Base-by-base conservation (phyloP, 2,888 invertebrate genomes). In the Agrypnus murinus region DNA sequence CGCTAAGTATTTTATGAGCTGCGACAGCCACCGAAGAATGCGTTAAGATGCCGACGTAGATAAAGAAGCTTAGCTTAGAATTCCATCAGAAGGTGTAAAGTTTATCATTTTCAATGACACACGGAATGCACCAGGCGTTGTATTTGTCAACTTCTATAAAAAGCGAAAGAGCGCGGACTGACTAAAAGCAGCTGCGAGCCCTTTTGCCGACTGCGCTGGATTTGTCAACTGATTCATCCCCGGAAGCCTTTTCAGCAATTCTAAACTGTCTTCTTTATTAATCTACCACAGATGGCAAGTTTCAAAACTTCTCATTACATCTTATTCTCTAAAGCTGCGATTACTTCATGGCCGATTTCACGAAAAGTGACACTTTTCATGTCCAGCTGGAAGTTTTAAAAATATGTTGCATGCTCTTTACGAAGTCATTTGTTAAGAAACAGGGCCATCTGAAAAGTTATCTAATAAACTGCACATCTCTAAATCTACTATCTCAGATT, bases 71-170 rank as follows among this genome's bases (percentile, higher is more conserved):
- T 77, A 77, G 68, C 70, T 62, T 67, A 69, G 68, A 71, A 73
- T 74, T 73, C 75, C 71, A 76, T 77, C 69, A 75, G 55, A 74
- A 77, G 77, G 77, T 77, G 78, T 78, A 77, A 78, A 77, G 76
- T 77, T 77, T 76, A 77, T 76, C 78, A 78, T 78, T 75, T 72
- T 69, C 60, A 75, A 73, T 73, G 74, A 73, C 73, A 69, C 17
- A 62, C 25, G 67, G 71, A 71, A 71, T 71, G 70, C 36, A 64
- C 40, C 57, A 65, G 15, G 55, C 60, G 60, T 43, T 60, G 43
- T 46, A 45, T 70, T 70, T 70, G 60, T 65, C 65, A 70, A 60
- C 65, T 34, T 38, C 48, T n/a, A 50, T n/a, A n/a, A n/a, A n/a
- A 25, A 12, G 31, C 43, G 38, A 57, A 63, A 58, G 45, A 40